These are phyloP conservation scores for Stigmatopora nigra DNA, from an alignment of 2,113 vertebrate genomes.

Conservation along the genomic window DNA sequence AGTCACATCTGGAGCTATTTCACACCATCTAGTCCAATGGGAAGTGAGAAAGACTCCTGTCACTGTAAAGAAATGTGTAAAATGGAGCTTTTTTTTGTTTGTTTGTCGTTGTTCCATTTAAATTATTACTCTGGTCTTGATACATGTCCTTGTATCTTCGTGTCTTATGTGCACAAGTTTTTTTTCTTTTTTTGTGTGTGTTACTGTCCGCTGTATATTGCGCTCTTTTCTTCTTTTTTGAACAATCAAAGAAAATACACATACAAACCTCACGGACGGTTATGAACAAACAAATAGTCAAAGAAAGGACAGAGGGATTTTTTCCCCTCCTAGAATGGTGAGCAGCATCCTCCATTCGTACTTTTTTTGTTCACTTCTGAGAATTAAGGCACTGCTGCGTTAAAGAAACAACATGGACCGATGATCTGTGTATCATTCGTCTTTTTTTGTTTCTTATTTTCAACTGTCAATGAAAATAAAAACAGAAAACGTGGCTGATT, in stretches of 20 bases:
- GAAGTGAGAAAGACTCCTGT: slow-evolving; percentile 37
- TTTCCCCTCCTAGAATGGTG: slow-evolving; percentile 44
- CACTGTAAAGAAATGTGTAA: slow-evolving; percentile 47
- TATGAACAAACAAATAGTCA: slow-evolving; percentile 44
- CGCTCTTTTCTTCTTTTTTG: slow-evolving; percentile 35
- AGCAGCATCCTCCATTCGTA: slow-evolving; percentile 75
- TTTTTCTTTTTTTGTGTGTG: slow-evolving; percentile 26
- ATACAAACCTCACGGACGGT: slow-evolving; percentile 58
- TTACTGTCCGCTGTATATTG: slow-evolving; percentile 64
- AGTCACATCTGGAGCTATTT: slow-evolving; percentile 64
- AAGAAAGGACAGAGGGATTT: slow-evolving; percentile 48
- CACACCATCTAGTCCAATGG: slow-evolving; percentile 57
- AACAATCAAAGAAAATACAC: slow-evolving; percentile 57
- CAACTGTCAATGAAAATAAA: not conserved
- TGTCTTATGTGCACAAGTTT: slow-evolving; percentile 82
- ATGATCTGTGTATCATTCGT: not conserved
- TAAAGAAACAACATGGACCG: slow-evolving; percentile 61
- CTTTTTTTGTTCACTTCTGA: slow-evolving; percentile 33
- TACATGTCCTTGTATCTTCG: slow-evolving; percentile 72
- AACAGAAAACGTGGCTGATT: not conserved
- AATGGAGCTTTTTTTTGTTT: slow-evolving; percentile 53
- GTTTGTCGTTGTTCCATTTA: slow-evolving; percentile 21
- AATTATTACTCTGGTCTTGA: slow-evolving; percentile 64
- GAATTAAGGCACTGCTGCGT: slow-evolving; percentile 78
- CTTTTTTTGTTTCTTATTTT: not conserved